These are phyloP conservation scores for Falco rusticolus DNA, from an alignment of 2,797 vertebrate genomes.

Conservation along the genomic window DNA sequence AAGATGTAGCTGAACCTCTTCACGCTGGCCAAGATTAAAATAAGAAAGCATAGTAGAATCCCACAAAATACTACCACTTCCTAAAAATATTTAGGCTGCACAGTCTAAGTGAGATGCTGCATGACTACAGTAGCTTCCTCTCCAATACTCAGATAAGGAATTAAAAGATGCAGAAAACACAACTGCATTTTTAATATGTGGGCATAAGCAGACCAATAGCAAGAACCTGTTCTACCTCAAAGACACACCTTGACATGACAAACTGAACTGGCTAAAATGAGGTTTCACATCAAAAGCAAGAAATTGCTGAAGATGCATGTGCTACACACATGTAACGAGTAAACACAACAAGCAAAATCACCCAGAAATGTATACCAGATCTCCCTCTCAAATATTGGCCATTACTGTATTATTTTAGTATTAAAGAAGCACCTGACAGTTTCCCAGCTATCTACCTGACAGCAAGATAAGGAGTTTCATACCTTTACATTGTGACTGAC, in stretches of 20 bases:
- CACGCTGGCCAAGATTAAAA: slow-evolving; percentile 10
- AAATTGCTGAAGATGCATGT: not conserved
- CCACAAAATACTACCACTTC: not conserved
- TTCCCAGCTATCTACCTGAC: not conserved
- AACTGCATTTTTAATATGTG: not conserved
- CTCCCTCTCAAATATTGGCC: not conserved
- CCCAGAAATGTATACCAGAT: not conserved
- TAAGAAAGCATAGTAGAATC: not conserved
- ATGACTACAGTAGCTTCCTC: not conserved
- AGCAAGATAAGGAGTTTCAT: not conserved
- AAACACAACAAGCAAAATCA: not conserved
- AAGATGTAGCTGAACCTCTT: slow-evolving; percentile 2
- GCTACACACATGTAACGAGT: not conserved
- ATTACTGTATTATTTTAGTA: not conserved
- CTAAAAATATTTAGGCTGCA: slow-evolving; percentile 33
- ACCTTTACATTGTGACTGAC: not conserved
- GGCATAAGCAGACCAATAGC: not conserved
- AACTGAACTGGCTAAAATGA: not conserved
- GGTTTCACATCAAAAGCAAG: not conserved
- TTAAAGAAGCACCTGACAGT: not conserved
- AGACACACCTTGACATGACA: not conserved
- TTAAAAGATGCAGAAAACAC: not conserved
- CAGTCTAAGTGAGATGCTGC: not conserved
- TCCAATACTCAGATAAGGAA: not conserved
- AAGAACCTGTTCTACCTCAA: not conserved